Conservation (phyloP, 2,888 invertebrate genomes). For the Alcis repandata region DNA sequence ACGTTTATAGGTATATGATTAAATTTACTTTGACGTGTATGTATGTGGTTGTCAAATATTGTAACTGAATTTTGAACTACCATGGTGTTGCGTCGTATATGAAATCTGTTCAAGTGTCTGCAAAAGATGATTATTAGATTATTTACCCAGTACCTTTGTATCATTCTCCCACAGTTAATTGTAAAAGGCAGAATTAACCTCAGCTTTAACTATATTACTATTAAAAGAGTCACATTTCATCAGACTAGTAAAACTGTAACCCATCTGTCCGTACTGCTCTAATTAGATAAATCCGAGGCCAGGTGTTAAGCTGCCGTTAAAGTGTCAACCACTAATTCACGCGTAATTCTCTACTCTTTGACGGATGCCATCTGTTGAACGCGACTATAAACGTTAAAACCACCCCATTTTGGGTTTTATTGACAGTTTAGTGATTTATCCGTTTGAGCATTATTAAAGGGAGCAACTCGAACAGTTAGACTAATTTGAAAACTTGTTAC, state of each 20-base stretch:
- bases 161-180: background rate
- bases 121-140: background rate
- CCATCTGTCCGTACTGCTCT: conserved; percentile 34
- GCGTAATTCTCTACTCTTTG: conserved; percentile 55
- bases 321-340: conserved; percentile 62
- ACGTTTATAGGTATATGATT: no score
- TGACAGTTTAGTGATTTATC: conserved; percentile 69
- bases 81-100: no score
- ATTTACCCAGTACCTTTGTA: background rate
- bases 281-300: conserved; percentile 52
- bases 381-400: conserved; percentile 66
- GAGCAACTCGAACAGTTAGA: background rate
- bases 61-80: no score
- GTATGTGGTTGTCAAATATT: no score
- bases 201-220: background rate
- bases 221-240: conserved; percentile 11
- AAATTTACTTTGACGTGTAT: no score
- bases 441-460: conserved; percentile 24
- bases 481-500: background rate
- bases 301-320: conserved; percentile 52
- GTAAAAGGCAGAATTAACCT: background rate
- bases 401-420: conserved; percentile 67
- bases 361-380: conserved; percentile 61
- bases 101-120: background rate
- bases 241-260: conserved; percentile 16